A percentile compares a stretch with the other conserved stretches of the same genome.
phyloP scores from a whole-genome alignment of 2,113 vertebrate genomes.

The Crocuta crocuta region DNA sequence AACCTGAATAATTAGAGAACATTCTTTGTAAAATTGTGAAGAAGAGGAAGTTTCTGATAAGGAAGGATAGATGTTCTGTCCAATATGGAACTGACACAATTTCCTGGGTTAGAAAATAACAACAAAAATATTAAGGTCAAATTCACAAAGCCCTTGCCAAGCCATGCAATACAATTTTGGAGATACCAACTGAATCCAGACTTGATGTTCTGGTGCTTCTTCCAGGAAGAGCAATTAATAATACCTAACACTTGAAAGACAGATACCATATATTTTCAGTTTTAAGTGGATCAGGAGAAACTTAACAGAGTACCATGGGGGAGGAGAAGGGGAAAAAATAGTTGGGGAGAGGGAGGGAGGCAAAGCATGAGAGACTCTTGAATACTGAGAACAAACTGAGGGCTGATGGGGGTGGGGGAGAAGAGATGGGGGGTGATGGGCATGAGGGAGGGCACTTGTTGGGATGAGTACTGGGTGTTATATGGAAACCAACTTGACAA shows the following conservation, averaged over 20 bases:
- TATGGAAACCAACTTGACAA: too few relatives aligned
- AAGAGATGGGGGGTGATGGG: too few relatives aligned
- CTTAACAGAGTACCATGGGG: too few relatives aligned
- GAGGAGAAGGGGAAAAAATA: too few relatives aligned
- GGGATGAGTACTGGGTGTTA: too few relatives aligned
- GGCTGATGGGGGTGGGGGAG: too few relatives aligned
- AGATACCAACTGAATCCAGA: background rate
- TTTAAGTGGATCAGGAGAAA: too few relatives aligned
- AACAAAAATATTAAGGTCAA: background rate
- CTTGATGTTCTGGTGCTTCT: background rate
- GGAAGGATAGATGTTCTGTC: background rate
- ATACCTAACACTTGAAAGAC: background rate
- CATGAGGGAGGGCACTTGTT: too few relatives aligned
- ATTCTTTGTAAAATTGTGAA: background rate
- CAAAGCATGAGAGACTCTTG: too few relatives aligned
- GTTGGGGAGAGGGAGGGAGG: too few relatives aligned
- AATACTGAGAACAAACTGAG: too few relatives aligned
- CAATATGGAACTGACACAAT: background rate
- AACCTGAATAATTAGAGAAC: background rate
- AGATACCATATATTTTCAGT: too few relatives aligned
- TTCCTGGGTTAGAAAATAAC: background rate
- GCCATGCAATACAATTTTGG: background rate
- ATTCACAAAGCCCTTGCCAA: background rate
- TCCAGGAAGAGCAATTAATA: background rate
- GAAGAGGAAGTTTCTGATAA: background rate